Base-by-base conservation (phyloP, 2,888 invertebrate species). In the Pocota personata region DNA sequence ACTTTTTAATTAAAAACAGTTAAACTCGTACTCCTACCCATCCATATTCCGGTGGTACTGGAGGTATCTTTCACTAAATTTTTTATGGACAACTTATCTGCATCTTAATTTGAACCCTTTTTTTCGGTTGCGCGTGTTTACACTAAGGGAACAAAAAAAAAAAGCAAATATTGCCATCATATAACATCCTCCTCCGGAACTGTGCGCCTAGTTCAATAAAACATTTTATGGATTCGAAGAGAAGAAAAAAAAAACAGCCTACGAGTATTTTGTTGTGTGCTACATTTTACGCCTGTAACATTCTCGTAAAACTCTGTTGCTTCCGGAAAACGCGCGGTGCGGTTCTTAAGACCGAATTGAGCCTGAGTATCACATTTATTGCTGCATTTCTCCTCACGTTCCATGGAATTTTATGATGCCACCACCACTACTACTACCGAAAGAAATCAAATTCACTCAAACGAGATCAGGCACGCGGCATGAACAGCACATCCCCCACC, bases 361-460 rank as follows among this genome's bases (percentile, higher is more conserved):
- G 35, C 32, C 57, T 3, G 55, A 24, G 24, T 24, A 48, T 24
- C 50, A 40, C 21, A 48, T 58, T 71, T 71, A 46, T 32, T 14
- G 21, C 48, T 52, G 16, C 32, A 60, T 37, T 35, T 37, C 60
- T 24, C 21, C 16, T 10, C 37, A 72, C 58, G 71, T 58, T 58
- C 48, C 35, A 12, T 21, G 37, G 50, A 40, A 37, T 50, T 72
- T 60, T 60, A 72, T 35, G 72, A 60, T 37, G 48, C 50, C 48
- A 43, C 30, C 14, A 5, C 7, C 4, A 8, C 24, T 10, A 8
- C 10, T 0, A 35, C 50, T 21, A 58, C 43, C 21, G 14, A 16
- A 14, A 50, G 6, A 60, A 72, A 72, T 72, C 72, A 50, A 60
- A 60, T 60, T 72, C 60, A 60, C 60, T 60, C 66, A 66, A 66